phyloP scores from a whole-genome alignment of 2,113 vertebrate genomes.

The Eidolon helvum region DNA sequence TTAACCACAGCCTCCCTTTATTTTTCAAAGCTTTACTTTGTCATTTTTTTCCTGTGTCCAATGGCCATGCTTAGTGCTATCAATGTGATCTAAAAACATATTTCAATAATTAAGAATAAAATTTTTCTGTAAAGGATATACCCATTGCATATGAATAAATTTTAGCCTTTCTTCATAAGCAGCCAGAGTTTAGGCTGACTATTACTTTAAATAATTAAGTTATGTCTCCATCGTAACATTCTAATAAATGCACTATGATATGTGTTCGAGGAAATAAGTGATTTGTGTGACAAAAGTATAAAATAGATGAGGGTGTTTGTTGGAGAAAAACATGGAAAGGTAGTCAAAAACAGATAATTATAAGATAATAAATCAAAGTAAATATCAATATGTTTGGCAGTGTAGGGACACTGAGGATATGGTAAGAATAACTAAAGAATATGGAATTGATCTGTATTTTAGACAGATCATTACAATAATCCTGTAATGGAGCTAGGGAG shows the following conservation, averaged over 20 bases:
- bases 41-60: not conserved
- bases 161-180: not conserved
- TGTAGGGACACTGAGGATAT: not conserved
- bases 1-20: not conserved
- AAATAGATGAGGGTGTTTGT: not conserved
- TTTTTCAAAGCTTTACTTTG: conserved; percentile 31
- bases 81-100: conserved; percentile 13
- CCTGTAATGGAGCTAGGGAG: not conserved
- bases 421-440: not conserved
- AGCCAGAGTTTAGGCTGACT: not conserved
- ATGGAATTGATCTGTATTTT: not conserved
- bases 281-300: not conserved
- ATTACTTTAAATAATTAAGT: conserved; percentile 16
- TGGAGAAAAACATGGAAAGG: not conserved
- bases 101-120: not conserved
- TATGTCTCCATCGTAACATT: not conserved
- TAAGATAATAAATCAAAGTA: not conserved
- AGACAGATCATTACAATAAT: not conserved
- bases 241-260: conserved; percentile 2
- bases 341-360: not conserved
- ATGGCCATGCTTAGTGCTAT: not conserved
- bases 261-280: not conserved
- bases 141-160: not conserved
- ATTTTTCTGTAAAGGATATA: not conserved
- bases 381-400: not conserved